Conservation (phyloP, 53 echinoderm and acorn worm genomes). For the Pentamera pediparva region DNA sequence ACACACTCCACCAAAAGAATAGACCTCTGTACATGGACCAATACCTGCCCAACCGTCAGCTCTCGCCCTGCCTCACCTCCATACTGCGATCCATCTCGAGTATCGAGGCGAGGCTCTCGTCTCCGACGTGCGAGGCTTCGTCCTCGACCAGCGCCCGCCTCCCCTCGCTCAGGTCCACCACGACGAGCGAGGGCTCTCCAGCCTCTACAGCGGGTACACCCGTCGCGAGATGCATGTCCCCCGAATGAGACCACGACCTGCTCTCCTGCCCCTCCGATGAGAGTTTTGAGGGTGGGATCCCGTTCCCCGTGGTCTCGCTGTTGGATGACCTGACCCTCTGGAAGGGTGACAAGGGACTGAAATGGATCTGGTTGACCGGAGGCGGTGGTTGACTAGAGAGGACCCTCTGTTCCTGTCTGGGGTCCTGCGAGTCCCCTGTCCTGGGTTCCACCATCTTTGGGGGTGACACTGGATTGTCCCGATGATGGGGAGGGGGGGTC, state of each 20-base stretch:
- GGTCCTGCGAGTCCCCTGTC: too few species aligned
- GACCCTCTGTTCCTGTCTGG: not conserved
- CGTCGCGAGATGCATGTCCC: too few species aligned
- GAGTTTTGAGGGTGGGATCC: not conserved
- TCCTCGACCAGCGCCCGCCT: constrained; percentile 26
- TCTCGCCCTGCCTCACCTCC: constrained; percentile 17
- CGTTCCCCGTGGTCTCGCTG: constrained; percentile 17
- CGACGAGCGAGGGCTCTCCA: not conserved
- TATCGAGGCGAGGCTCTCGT: constrained; percentile 32
- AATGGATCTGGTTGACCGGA: constrained; percentile 23
- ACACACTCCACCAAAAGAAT: not conserved
- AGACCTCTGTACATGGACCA: not conserved
- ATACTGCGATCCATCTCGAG: constrained; percentile 36
- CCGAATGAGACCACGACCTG: constrained; percentile 1
- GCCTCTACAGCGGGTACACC: too few species aligned
- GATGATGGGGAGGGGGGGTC: constrained; percentile 13
- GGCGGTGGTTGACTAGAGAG: too few species aligned
- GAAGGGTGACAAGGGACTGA: constrained; percentile 81
- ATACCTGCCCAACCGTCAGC: too few species aligned
- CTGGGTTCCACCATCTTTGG: not conserved
- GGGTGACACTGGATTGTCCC: not conserved
- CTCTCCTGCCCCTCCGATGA: constrained; percentile 2
- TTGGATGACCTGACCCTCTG: constrained; percentile 52
- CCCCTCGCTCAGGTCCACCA: not conserved
- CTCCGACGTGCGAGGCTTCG: constrained; percentile 21